Evolutionary conservation across 2,888 invertebrate species (phyloP).

Genomic region (Coenonympha glycerion): DNA sequence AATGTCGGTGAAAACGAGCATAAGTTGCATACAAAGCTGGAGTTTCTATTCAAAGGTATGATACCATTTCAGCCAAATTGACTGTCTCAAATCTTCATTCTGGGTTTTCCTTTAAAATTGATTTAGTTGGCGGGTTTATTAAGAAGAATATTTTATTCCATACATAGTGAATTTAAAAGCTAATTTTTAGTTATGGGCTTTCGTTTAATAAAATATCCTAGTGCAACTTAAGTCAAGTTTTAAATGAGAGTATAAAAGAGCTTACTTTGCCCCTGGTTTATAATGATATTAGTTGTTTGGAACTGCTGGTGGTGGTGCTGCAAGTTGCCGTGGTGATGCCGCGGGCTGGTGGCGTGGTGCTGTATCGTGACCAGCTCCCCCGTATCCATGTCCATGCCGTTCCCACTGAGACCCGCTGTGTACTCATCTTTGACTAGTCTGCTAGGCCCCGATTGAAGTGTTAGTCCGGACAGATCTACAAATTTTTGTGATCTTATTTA

Average conservation of each 20-base stretch:
- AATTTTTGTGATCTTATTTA: conserved; percentile 30
- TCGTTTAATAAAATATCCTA: no score
- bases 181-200: no score
- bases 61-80: no score
- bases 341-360: conserved; percentile 68
- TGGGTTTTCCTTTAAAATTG: no score
- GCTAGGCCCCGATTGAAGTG: conserved; percentile 88
- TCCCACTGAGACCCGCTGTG: conserved; percentile 82
- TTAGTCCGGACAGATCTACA: conserved; percentile 92
- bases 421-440: conserved; percentile 95
- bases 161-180: no score
- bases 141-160: no score
- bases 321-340: conserved; percentile 64
- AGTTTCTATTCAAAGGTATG: no score
- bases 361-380: conserved; percentile 70
- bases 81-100: no score
- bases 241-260: conserved; percentile 9
- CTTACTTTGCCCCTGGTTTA: conserved; percentile 71
- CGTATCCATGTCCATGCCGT: conserved; percentile 75
- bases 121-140: no score
- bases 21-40: no score
- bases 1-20: no score
- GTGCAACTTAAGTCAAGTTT: background rate
- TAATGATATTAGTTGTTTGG: conserved; percentile 63
- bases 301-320: conserved; percentile 69